phyloP scores from a whole-genome alignment of 1,140 invertebrate species.

The Mizuhopecten yessoensis region DNA sequence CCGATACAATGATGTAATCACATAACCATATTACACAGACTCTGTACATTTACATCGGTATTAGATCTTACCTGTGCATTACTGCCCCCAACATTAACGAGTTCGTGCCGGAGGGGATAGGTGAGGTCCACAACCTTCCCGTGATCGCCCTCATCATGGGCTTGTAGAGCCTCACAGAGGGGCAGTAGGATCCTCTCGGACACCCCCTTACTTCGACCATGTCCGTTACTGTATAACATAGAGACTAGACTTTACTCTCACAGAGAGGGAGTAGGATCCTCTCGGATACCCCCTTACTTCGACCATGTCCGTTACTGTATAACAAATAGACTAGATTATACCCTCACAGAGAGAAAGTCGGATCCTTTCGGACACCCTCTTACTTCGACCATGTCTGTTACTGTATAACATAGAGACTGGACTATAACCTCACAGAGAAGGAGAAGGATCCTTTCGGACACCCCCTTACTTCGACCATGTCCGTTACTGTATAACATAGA shows the following conservation, averaged over 20 bases:
- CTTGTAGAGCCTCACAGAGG: background rate
- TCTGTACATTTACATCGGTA: too few species aligned
- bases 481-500: background rate
- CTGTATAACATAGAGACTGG: background rate
- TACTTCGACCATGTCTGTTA: background rate
- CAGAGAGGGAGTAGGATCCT: background rate
- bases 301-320: background rate
- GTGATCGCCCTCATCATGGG: background rate
- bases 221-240: background rate
- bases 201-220: background rate
- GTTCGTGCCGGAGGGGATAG: background rate
- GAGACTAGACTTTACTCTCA: too few species aligned
- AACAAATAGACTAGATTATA: background rate
- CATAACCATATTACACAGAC: too few species aligned
- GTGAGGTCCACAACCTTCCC: background rate
- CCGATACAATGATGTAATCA: too few species aligned
- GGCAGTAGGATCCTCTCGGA: background rate
- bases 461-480: background rate
- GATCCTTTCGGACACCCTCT: background rate
- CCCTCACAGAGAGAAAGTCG: background rate
- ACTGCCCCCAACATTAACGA: background rate
- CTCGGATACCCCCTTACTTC: background rate
- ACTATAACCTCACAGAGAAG: background rate
- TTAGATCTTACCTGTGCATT: background rate
- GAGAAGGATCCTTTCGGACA: background rate